These are phyloP conservation scores for Hyaena hyaena DNA, from an alignment of 2,113 vertebrate species.

Conservation along the genomic window DNA sequence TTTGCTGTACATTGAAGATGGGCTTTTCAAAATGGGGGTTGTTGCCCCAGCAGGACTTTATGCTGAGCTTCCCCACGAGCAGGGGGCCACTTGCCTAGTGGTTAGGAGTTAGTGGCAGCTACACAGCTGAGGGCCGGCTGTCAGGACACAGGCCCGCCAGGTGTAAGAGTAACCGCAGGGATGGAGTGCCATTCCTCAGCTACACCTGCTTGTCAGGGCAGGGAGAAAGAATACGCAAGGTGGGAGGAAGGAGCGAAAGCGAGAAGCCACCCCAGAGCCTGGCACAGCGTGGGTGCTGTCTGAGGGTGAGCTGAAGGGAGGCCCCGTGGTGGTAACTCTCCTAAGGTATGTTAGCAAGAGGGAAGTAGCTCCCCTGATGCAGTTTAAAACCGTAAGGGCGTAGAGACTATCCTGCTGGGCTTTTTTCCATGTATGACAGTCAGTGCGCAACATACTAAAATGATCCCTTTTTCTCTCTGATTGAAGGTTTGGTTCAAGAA, in stretches of 20 bases:
- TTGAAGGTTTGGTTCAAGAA: conserved; percentile 90
- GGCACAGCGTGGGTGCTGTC: background rate
- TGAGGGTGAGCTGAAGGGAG: accelerated
- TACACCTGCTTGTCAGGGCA: too few species aligned
- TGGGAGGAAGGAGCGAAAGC: background rate
- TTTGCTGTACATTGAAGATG: background rate
- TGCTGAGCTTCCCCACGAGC: background rate
- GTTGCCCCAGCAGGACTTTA: background rate
- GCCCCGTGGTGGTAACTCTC: background rate
- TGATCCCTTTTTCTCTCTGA: background rate
- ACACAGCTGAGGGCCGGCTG: background rate
- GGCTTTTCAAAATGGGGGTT: background rate
- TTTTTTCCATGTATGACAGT: background rate
- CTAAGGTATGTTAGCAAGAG: background rate
- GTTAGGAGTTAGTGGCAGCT: background rate
- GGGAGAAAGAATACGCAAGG: background rate
- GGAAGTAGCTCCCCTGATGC: background rate
- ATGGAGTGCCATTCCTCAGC: background rate
- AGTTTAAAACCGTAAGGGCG: background rate
- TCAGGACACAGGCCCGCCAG: background rate
- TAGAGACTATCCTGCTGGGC: background rate
- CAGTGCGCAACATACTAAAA: background rate
- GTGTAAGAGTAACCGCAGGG: background rate
- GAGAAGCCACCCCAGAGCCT: background rate
- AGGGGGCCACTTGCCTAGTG: background rate